phyloP scores from a whole-genome alignment of 92 coral and sea anemone species.

The Porites evermanni region DNA sequence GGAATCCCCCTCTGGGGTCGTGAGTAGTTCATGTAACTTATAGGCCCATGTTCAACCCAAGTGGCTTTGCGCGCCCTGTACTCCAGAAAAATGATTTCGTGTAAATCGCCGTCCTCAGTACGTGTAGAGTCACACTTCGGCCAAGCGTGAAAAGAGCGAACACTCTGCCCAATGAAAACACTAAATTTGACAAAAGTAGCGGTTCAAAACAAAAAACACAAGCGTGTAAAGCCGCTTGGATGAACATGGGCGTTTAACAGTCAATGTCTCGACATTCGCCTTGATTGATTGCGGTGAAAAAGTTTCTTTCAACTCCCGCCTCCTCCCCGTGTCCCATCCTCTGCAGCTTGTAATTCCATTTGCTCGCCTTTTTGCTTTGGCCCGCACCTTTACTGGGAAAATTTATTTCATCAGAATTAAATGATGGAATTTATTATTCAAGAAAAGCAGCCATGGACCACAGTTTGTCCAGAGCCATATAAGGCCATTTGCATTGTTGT shows the following conservation, averaged over 20 bases:
- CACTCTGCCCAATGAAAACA: no score
- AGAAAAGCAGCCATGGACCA: background rate
- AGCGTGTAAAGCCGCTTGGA: no score
- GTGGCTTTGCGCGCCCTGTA: no score
- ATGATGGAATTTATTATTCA: background rate
- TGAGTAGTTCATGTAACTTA: background rate
- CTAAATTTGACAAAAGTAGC: no score
- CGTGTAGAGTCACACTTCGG: no score
- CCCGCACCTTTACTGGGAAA: background rate
- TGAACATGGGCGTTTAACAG: background rate
- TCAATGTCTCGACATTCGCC: background rate
- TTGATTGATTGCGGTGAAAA: background rate
- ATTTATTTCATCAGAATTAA: background rate
- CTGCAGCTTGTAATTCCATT: background rate
- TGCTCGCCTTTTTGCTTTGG: background rate
- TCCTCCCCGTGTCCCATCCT: background rate
- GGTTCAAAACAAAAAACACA: no score
- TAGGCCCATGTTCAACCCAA: no score
- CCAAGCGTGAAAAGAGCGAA: no score
- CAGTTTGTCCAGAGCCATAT: background rate
- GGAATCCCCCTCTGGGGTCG: background rate
- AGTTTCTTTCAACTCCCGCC: background rate
- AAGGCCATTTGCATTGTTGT: background rate
- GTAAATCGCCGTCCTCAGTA: no score
- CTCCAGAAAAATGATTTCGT: no score